These are phyloP conservation scores for Pandemis heparana DNA, from an alignment of 2,888 invertebrate genomes.

Conservation along the genomic window DNA sequence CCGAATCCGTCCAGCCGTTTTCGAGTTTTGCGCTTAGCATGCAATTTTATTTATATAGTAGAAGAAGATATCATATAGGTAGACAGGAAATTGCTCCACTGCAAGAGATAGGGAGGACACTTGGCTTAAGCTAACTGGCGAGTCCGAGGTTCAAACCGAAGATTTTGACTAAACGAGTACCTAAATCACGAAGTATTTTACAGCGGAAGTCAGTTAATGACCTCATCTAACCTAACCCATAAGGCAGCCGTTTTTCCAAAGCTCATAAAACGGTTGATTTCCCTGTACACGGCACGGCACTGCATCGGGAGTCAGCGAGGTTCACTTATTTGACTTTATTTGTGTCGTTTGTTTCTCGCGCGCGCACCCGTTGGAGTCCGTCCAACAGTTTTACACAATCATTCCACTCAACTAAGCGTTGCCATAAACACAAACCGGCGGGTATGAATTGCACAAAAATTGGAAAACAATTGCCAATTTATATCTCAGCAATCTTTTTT, in stretches of 20 bases:
- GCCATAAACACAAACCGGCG: conserved; percentile 83
- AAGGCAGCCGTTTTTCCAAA: conserved; percentile 44
- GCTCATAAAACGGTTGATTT: conserved; percentile 52
- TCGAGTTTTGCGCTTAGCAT: too few species aligned
- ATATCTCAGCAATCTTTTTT: conserved; percentile 66
- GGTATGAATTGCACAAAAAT: conserved; percentile 83
- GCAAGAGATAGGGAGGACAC: background rate
- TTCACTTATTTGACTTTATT: conserved; percentile 83
- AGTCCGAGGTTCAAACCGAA: too few species aligned
- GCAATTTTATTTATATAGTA: too few species aligned
- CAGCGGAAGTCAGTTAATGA: background rate
- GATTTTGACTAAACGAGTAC: background rate
- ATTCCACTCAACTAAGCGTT: conserved; percentile 85
- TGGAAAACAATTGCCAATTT: conserved; percentile 80
- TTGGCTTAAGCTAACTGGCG: background rate
- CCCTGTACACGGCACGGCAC: conserved; percentile 43
- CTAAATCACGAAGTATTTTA: background rate
- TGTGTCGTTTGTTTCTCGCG: conserved; percentile 77
- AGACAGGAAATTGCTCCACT: background rate
- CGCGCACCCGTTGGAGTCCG: conserved; percentile 75
- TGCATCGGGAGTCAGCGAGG: conserved; percentile 59
- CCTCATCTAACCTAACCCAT: conserved; percentile 11
- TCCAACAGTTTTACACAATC: conserved; percentile 85
- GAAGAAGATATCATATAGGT: too few species aligned
- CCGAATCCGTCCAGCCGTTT: too few species aligned